These are phyloP conservation scores for Tinea semifulvella DNA, from an alignment of 2,888 invertebrate genomes.

Conservation along the genomic window DNA sequence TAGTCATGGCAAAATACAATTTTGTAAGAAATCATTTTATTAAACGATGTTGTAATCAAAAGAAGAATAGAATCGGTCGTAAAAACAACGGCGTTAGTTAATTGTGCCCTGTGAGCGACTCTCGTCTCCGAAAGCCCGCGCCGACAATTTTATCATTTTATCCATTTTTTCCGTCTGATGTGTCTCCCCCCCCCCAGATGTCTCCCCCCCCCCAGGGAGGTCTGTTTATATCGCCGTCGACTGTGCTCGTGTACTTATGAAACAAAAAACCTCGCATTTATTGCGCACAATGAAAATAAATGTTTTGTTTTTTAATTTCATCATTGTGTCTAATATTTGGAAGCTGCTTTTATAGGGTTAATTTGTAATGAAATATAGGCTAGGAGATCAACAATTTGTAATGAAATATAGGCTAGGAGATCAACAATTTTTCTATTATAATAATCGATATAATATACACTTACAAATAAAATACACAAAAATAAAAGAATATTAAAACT, in stretches of 20 bases:
- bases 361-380: too few relatives aligned
- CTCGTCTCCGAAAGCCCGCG: conserved; percentile 26
- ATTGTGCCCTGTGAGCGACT: not conserved
- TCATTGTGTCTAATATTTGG: not conserved
- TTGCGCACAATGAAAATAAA: conserved; percentile 2
- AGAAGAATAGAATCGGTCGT: not conserved
- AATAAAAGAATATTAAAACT: too few relatives aligned
- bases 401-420: too few relatives aligned
- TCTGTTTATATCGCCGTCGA: conserved; percentile 21
- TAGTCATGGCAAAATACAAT: too few relatives aligned
- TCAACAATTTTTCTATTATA: too few relatives aligned
- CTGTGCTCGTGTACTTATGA: conserved; percentile 19
- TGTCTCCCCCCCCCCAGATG: conserved; percentile 16
- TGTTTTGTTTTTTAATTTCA: conserved; percentile 1
- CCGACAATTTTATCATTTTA: conserved; percentile 45
- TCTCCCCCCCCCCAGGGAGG: conserved; percentile 22
- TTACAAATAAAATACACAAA: too few relatives aligned
- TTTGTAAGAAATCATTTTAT: too few relatives aligned
- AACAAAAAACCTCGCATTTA: not conserved
- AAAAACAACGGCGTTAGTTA: conserved; percentile 3
- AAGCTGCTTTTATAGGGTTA: too few relatives aligned
- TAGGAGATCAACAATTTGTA: too few relatives aligned
- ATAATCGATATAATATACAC: too few relatives aligned
- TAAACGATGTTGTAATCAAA: not conserved
- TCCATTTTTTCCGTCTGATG: conserved; percentile 34